Evolutionary conservation across 1,140 invertebrate genomes (phyloP).

Genomic region (Condylostylus longicornis): DNA sequence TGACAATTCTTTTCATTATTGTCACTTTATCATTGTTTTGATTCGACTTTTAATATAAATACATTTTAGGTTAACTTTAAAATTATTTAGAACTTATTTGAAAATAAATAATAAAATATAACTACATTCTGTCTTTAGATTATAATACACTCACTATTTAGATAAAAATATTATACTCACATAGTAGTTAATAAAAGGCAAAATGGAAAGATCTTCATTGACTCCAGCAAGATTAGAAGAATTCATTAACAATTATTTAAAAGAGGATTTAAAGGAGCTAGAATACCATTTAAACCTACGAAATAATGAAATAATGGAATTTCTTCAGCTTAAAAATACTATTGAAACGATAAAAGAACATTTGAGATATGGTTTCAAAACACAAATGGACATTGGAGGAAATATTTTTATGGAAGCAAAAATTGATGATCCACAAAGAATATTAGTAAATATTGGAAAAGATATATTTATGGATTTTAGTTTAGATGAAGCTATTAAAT

Average conservation of each 20-base stretch:
- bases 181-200: no score
- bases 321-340: conserved; percentile 46
- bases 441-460: conserved; percentile 53
- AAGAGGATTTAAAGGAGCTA: conserved; percentile 39
- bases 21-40: no score
- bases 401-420: conserved; percentile 53
- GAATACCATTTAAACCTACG: conserved; percentile 40
- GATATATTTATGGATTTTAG: conserved; percentile 56
- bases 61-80: no score
- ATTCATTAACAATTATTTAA: conserved; percentile 47
- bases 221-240: conserved; percentile 29
- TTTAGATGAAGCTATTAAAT: conserved; percentile 46
- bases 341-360: conserved; percentile 37
- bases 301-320: conserved; percentile 48
- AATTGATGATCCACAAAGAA: conserved; percentile 44
- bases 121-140: no score
- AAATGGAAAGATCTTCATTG: no score
- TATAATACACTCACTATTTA: no score
- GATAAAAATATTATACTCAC: no score
- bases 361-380: conserved; percentile 44
- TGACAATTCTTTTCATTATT: no score
- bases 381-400: conserved; percentile 59
- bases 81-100: no score
- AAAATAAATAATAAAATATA: no score
- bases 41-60: no score